Evolutionary conservation across 2,113 vertebrate genomes (phyloP).

Genomic region (Symphodus melops): DNA sequence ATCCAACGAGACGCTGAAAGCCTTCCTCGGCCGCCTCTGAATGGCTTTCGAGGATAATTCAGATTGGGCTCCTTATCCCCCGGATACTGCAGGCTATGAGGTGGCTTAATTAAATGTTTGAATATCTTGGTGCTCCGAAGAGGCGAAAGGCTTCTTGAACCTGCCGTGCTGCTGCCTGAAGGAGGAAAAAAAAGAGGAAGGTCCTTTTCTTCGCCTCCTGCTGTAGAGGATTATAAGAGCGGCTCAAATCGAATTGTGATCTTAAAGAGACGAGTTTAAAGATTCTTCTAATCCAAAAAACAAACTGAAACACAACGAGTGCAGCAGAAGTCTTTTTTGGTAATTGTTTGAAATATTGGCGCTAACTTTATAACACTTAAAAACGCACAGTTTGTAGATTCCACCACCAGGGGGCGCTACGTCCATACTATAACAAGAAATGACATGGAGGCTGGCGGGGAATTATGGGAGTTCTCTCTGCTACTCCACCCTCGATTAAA

Average conservation of each 20-base stretch:
- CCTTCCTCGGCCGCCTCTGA: constrained; percentile 4
- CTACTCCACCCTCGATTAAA: too few relatives aligned
- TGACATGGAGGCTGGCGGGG: too few relatives aligned
- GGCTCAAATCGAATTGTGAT: background rate
- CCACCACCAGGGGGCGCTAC: too few relatives aligned
- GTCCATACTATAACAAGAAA: too few relatives aligned
- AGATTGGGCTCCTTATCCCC: constrained; percentile 1
- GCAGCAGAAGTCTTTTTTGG: background rate
- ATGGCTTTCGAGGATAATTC: constrained; percentile 26
- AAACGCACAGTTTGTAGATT: too few relatives aligned
- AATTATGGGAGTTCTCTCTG: too few relatives aligned
- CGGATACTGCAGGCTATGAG: background rate
- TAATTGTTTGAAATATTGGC: too few relatives aligned
- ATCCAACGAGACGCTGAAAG: background rate
- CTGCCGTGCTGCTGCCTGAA: background rate
- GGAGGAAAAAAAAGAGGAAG: background rate
- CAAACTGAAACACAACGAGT: background rate
- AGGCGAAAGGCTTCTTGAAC: constrained; percentile 2
- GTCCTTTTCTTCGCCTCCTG: background rate
- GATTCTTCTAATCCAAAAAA: background rate
- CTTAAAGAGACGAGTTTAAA: constrained; percentile 2
- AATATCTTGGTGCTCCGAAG: constrained; percentile 1
- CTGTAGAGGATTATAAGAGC: background rate
- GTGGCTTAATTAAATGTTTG: constrained; percentile 29
- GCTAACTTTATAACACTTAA: too few relatives aligned